Percentiles rank a stretch among this genome's conserved stretches.
phyloP scores from a whole-genome alignment of 2,113 vertebrate genomes.

The Pachycephala philippinensis region DNA sequence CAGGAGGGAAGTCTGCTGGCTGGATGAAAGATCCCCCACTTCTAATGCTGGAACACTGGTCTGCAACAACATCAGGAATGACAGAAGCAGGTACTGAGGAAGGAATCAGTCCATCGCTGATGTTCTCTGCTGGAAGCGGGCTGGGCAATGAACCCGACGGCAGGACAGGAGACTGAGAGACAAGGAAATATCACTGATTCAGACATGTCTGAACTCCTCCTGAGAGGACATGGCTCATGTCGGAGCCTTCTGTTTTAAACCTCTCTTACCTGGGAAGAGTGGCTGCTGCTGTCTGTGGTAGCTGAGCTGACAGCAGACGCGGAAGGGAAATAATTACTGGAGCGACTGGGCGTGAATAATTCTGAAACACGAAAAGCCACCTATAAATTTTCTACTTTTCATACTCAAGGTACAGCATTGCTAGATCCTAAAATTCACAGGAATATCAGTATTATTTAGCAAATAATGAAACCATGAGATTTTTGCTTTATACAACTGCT shows the following conservation, averaged over 20 bases:
- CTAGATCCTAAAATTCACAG: neutral
- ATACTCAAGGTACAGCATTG: neutral
- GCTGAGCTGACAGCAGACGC: slow-evolving; percentile 74
- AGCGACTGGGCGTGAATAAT: slow-evolving; percentile 87
- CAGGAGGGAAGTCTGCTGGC: slow-evolving; percentile 52
- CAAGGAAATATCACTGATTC: neutral
- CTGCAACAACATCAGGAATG: slow-evolving; percentile 60
- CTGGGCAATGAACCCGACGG: slow-evolving; percentile 54
- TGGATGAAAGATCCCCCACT: slow-evolving; percentile 61
- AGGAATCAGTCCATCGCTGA: slow-evolving; percentile 70
- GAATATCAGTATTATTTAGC: neutral
- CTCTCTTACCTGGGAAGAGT: slow-evolving; percentile 82
- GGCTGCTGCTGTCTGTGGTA: slow-evolving; percentile 62
- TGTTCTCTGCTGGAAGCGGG: slow-evolving; percentile 59
- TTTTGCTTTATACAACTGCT: neutral
- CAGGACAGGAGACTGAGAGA: slow-evolving; percentile 74
- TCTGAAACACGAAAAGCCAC: slow-evolving; percentile 70
- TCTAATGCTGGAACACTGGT: slow-evolving; percentile 50
- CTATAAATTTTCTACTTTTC: neutral
- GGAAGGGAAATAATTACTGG: slow-evolving; percentile 71
- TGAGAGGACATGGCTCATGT: neutral
- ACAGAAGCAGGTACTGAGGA: slow-evolving; percentile 65
- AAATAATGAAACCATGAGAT: neutral
- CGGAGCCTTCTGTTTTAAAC: neutral
- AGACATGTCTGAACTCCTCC: neutral